Base-by-base conservation (phyloP, 2,888 invertebrate species). In the Dromius quadrimaculatus region DNA sequence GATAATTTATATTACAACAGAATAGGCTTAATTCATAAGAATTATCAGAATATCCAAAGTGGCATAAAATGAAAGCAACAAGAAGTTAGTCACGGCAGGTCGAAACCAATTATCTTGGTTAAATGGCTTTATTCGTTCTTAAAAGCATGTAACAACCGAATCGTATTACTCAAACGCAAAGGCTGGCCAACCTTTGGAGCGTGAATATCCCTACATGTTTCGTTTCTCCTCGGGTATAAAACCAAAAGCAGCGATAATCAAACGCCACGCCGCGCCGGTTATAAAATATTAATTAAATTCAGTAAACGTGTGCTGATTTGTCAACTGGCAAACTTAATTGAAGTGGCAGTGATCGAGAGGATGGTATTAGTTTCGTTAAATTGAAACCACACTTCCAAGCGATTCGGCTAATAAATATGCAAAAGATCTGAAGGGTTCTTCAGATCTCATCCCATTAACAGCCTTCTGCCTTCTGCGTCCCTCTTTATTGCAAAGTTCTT, bases 321-420 rank as follows among this genome's bases (percentile, higher is more conserved):
- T 54, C 50, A 54, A 32, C 28, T 23, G 28, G 28, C 13, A 41
- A 54, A 54, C 50, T 54, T 54, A 23, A 54, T 54, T 54, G 11
- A 28, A 54, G 2, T 54, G 11, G 22, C 45, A 23, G 50, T 15
- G 50, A 54, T 54, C 28, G 50, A 54, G 23, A 23, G 28, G 13
- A 8, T 9, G 64, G 34, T 45, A 34, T 64, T 45, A 32, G 43
- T 45, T 34, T 32, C 59, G 41, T 54, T 54, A 69, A 69, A 69
- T 69, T 69, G 69, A 69, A 69, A 69, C 69, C 69, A 45, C 69
- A 38, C 61, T 43, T 69, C 47, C 43, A 34, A 61, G 59, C 66
- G 66, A 66, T 66, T 50, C 57, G 66, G 69, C 59, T 36, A 69
- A 69, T 69, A 69, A 69, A 69, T 69, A 69, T 69, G 69, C 61